Evolutionary conservation across 1,140 invertebrate species (phyloP).

Genomic region (Chironomus tepperi): DNA sequence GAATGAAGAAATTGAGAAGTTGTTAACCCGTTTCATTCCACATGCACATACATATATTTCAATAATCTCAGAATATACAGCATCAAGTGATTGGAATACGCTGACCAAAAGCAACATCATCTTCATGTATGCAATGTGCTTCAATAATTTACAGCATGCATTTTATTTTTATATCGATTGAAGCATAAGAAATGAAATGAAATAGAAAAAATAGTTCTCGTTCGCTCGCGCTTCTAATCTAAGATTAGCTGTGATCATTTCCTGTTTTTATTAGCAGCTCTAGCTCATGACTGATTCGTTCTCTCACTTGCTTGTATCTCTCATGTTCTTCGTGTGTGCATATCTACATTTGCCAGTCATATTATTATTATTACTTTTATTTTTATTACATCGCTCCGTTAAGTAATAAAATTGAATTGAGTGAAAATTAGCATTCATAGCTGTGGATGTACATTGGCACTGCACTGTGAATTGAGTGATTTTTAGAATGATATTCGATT

Average conservation of each 20-base stretch:
- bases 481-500: too few relatives aligned
- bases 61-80: too few relatives aligned
- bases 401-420: conserved; percentile 14
- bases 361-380: too few relatives aligned
- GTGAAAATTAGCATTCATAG: conserved; percentile 13
- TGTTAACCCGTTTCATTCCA: too few relatives aligned
- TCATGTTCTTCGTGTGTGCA: too few relatives aligned
- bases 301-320: neutral
- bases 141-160: too few relatives aligned
- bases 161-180: too few relatives aligned
- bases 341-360: neutral
- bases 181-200: neutral
- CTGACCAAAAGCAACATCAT: conserved; percentile 1
- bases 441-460: neutral
- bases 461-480: neutral
- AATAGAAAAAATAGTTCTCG: neutral
- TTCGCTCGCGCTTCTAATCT: neutral
- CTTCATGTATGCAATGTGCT: neutral
- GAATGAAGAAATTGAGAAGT: too few relatives aligned
- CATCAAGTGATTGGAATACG: too few relatives aligned
- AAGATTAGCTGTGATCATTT: conserved; percentile 6
- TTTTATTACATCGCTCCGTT: neutral
- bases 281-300: neutral
- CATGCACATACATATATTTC: too few relatives aligned
- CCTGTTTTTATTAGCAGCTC: neutral